phyloP scores from a whole-genome alignment of 2,888 invertebrate species.

The Calliphora vomitoria region DNA sequence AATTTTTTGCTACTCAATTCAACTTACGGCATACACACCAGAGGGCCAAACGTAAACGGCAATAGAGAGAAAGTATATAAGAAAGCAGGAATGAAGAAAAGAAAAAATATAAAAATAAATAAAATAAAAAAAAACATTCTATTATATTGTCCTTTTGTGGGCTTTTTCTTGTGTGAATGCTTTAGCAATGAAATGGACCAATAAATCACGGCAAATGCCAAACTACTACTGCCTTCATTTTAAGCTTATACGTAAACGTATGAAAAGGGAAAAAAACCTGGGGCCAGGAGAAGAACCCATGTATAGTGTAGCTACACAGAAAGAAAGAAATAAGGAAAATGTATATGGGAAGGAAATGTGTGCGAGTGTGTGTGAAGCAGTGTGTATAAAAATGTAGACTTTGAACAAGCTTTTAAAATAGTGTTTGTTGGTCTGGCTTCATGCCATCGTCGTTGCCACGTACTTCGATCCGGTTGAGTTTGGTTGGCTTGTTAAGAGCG shows the following conservation, averaged over 20 bases:
- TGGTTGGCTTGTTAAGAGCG: conserved; percentile 36
- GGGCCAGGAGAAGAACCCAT: background rate
- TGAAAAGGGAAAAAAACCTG: background rate
- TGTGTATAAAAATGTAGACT: conserved; percentile 15
- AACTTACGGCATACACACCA: background rate
- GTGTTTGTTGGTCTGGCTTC: conserved; percentile 64
- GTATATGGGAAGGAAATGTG: background rate
- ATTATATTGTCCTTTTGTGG: conserved; percentile 65
- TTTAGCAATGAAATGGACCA: conserved; percentile 73
- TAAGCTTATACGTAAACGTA: conserved; percentile 23
- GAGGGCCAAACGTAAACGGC: background rate
- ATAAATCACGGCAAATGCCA: conserved; percentile 74
- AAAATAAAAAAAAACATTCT: conserved; percentile 12
- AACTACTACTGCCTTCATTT: conserved; percentile 59
- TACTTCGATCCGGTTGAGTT: conserved; percentile 43
- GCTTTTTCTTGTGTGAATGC: conserved; percentile 63
- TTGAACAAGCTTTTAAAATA: conserved; percentile 55
- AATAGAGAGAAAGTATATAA: background rate
- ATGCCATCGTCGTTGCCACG: conserved; percentile 56
- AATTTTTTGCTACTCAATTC: background rate
- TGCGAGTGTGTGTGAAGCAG: background rate
- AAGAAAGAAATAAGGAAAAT: conserved; percentile 5
- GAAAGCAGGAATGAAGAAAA: background rate
- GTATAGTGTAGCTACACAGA: background rate
- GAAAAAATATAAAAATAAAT: background rate